phyloP scores from a whole-genome alignment of 1,140 invertebrate genomes.

The Anadara kagoshimensis region DNA sequence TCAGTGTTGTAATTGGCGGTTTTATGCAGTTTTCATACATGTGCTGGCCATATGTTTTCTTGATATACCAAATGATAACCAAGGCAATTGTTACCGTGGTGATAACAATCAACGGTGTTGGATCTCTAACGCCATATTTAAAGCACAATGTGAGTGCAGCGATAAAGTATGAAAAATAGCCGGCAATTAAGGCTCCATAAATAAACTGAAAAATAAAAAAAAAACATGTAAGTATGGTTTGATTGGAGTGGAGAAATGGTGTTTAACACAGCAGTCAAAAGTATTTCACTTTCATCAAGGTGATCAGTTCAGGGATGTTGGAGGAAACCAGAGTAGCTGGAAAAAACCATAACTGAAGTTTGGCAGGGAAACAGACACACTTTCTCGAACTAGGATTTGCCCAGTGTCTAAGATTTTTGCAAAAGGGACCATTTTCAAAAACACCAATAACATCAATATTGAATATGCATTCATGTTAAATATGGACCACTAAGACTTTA shows the following conservation, averaged over 20 bases:
- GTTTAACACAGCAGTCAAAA: background rate
- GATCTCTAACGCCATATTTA: constrained; percentile 23
- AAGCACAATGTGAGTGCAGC: constrained; percentile 22
- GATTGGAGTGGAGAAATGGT: background rate
- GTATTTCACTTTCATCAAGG: background rate
- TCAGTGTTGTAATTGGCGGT: constrained; percentile 1
- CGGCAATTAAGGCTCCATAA: constrained; percentile 14
- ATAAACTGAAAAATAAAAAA: constrained; percentile 19
- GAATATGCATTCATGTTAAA: too few relatives aligned
- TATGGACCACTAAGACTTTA: too few relatives aligned
- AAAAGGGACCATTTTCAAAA: too few relatives aligned
- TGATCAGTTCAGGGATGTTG: too few relatives aligned
- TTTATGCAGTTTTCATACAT: constrained; percentile 16
- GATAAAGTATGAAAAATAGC: constrained; percentile 34
- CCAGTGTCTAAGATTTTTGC: too few relatives aligned
- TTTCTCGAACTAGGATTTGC: too few relatives aligned
- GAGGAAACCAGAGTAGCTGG: background rate
- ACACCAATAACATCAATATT: too few relatives aligned
- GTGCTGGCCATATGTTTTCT: constrained; percentile 16
- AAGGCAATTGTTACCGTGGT: constrained; percentile 8
- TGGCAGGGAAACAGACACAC: too few relatives aligned
- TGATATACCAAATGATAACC: constrained; percentile 15
- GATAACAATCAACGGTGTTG: constrained; percentile 26
- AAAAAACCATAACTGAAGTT: too few relatives aligned
- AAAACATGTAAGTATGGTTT: background rate